Percentiles rank a stretch among this genome's conserved stretches.
phyloP scores from a whole-genome alignment of 2,113 vertebrate genomes.

The Pyxicephalus adspersus region DNA sequence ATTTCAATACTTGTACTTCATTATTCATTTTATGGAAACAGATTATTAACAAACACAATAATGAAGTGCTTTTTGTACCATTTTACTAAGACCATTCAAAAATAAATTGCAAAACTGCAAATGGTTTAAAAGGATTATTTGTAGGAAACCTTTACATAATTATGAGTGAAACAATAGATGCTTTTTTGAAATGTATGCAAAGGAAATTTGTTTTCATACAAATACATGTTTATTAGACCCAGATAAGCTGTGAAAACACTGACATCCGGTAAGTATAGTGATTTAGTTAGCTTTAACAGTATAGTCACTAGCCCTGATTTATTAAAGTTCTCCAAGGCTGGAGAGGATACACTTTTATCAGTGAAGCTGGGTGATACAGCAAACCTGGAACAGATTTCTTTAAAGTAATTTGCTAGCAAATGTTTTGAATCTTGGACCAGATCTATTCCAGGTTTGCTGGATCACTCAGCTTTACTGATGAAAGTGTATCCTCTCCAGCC shows the following conservation, averaged over 20 bases:
- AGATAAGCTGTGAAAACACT: not conserved
- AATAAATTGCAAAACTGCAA: not conserved
- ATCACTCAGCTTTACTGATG: no score
- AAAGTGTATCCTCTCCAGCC: no score
- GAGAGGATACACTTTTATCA: no score
- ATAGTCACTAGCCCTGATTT: no score
- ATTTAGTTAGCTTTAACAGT: no score
- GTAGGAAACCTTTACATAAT: not conserved
- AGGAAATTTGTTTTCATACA: not conserved
- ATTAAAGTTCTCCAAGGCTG: no score
- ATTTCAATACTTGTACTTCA: slow-evolving; percentile 3
- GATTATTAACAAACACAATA: slow-evolving; percentile 10
- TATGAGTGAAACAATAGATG: slow-evolving; percentile 11
- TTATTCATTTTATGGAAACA: slow-evolving; percentile 5
- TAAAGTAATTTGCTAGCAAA: no score
- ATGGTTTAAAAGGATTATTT: not conserved
- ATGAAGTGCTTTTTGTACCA: slow-evolving; percentile 3
- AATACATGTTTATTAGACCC: no score
- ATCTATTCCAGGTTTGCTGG: no score
- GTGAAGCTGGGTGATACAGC: no score
- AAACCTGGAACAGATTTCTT: no score
- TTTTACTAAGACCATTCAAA: not conserved
- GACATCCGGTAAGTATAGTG: not conserved
- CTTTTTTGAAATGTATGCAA: not conserved
- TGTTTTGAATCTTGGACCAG: no score